Conservation (phyloP, 2,888 invertebrate genomes). For the Amiota communis region DNA sequence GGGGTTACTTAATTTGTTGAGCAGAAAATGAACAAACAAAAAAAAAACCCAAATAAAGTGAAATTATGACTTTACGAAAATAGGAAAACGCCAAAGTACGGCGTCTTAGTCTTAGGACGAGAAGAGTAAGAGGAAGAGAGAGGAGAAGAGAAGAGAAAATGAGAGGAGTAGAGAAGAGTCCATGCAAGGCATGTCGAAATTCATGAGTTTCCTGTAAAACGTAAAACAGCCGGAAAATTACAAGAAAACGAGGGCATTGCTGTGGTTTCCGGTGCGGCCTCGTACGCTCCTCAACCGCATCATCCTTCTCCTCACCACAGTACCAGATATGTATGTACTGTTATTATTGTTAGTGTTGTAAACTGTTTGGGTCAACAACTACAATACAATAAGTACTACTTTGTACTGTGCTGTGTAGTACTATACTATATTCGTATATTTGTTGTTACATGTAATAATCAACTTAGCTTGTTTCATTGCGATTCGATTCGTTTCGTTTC, state of each 20-base stretch:
- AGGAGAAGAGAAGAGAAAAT: neutral
- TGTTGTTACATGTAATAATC: too few relatives aligned
- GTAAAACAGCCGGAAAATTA: slow-evolving; percentile 67
- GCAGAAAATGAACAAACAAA: neutral
- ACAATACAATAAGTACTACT: neutral
- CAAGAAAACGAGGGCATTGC: slow-evolving; percentile 41
- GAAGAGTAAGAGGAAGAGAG: neutral
- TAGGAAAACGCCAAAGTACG: neutral
- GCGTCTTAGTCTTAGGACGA: neutral
- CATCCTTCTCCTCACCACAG: too few relatives aligned
- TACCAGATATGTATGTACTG: neutral
- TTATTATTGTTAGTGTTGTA: neutral
- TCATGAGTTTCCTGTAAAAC: slow-evolving; percentile 59
- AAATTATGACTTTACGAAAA: slow-evolving; percentile 10
- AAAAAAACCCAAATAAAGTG: neutral
- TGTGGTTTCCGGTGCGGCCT: slow-evolving; percentile 20
- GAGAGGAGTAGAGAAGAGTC: neutral
- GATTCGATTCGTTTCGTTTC: neutral
- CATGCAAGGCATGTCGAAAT: slow-evolving; percentile 45
- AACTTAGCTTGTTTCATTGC: neutral
- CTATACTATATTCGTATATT: too few relatives aligned
- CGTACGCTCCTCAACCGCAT: too few relatives aligned
- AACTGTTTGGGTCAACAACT: neutral
- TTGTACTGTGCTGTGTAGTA: neutral
- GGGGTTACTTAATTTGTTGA: too few relatives aligned